Conservation (phyloP, 2,888 invertebrate species). For the Calliopum simillimum region DNA sequence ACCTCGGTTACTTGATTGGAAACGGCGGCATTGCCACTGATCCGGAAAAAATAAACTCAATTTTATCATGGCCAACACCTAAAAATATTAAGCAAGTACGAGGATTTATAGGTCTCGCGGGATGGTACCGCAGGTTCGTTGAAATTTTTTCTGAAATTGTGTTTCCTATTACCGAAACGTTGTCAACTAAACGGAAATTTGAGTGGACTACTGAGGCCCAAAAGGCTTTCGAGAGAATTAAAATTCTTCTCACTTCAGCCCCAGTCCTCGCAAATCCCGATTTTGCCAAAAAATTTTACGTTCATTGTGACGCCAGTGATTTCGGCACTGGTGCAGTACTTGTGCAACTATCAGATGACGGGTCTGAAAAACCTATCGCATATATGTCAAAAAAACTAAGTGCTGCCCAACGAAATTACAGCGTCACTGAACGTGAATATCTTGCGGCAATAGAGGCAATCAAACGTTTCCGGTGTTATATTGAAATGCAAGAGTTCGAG, state of each 20-base stretch:
- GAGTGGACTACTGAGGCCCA: constrained; percentile 14
- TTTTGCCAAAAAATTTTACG: neutral
- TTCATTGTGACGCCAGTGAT: neutral
- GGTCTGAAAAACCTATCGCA: too few species aligned
- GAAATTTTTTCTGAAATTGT: constrained; percentile 34
- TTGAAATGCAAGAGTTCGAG: neutral
- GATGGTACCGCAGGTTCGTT: constrained; percentile 46
- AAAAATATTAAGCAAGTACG: constrained; percentile 42
- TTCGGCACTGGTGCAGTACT: constrained; percentile 30
- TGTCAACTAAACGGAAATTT: constrained; percentile 26
- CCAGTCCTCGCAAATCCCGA: constrained; percentile 34
- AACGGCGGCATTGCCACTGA: constrained; percentile 37
- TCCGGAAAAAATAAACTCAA: constrained; percentile 27
- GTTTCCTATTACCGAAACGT: constrained; percentile 24
- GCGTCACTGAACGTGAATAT: neutral
- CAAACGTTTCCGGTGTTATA: neutral
- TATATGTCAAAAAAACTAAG: too few species aligned
- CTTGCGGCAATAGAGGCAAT: too few species aligned
- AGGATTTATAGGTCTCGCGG: constrained; percentile 45
- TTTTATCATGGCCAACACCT: constrained; percentile 38
- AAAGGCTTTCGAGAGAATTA: constrained; percentile 21
- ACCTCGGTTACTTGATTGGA: constrained; percentile 42
- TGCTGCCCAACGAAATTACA: too few species aligned
- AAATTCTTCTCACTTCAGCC: constrained; percentile 25
- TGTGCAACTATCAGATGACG: constrained; percentile 18